Base-by-base conservation (phyloP, 2,797 vertebrate genomes). In the Erpetoichthys calabaricus region DNA sequence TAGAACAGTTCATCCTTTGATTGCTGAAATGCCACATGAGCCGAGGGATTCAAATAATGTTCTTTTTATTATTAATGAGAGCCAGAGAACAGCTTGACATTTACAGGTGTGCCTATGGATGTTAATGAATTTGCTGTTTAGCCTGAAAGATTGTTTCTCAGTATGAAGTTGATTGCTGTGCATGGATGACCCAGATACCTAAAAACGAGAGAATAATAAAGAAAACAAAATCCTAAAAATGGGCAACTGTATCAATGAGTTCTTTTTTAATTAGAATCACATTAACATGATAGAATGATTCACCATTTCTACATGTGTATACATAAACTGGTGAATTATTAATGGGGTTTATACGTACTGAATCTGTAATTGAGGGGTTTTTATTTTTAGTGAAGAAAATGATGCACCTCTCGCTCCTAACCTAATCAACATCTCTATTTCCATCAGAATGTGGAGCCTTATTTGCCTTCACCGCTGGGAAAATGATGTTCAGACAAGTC, bases 41-140 rank as follows among this genome's bases (percentile, higher is more conserved):
- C 78, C 74, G 65, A 69, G 72, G 71, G 73, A 78, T 78, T 64
- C 68, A 65, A 69, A 68, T 57, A 73, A 77, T 74, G 65, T 72
- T 74, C 61, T 62, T 55, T 82, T 77, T 72, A 76, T 84, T 81
- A 81, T 79, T 83, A 85, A 84, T 81, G 76, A 80, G 73, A 60
- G 60, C 58, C 65, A 58, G 63, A 76, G 68, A 63, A 63, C 64
- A 66, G 70, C 70, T 69, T 84, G 80, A 82, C 82, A 81, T 85
- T 86, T 80, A 70, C 68, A 70, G 59, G 78, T 75, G 67, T 70
- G 71, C 68, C 68, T 59, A 62, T 67, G 70, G 61, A 80, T 82
- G 77, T 72, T 82, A 82, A 82, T 80, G 73, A 82, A 72, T 55
- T 61, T 65, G 57, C 45, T 9, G 58, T 56, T 54, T 7, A 45